Base-by-base conservation (phyloP, 2,888 invertebrate genomes). In the Napeogenes sylphis region DNA sequence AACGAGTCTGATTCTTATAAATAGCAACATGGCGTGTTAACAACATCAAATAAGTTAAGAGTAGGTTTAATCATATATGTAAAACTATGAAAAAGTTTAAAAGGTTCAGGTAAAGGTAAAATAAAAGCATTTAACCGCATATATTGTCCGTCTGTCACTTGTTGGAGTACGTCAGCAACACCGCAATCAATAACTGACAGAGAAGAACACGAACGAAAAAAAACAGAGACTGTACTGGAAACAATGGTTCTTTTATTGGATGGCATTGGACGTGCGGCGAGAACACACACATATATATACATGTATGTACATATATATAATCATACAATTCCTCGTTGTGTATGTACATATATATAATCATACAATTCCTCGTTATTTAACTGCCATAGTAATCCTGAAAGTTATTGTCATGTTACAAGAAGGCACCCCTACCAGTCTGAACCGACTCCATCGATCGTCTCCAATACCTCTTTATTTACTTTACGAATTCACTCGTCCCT, bases 391-490 rank as follows among this genome's bases (percentile, higher is more conserved):
- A 42, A 42, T 42, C 42, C 12, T 42, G 42, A 42, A 42, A 59
- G 45, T 13, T 13, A 59, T 32, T 33, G 55, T 10, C n/a, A 33
- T 13, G 5, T 30, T n/a, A 56, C 33, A n/a, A 10, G 13, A 12
- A 55, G 13, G 33, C 32, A 21, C 13, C 57, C 54, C 35, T 14
- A 53, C 55, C 58, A 61, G 59, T 55, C 35, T 56, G 64, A 63
- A 56, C 55, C 58, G 56, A 63, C 68, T 55, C 69, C 73, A 82
- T 87, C 82, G 85, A 87, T 83, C 81, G 72, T 51, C 64, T 65
- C 66, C 75, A 68, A 78, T 79, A 80, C 76, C 78, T 78, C 81
- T 80, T 79, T 87, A 83, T 88, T 87, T 86, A 83, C 85, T 77
- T 79, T 75, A 81, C 79, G 79, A 82, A 83, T 81, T 70, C 74